Evolutionary conservation across 1,140 invertebrate species (phyloP), one percentile per base, ranked within the genome.

Genomic region (Aradophagus sp.): DNA sequence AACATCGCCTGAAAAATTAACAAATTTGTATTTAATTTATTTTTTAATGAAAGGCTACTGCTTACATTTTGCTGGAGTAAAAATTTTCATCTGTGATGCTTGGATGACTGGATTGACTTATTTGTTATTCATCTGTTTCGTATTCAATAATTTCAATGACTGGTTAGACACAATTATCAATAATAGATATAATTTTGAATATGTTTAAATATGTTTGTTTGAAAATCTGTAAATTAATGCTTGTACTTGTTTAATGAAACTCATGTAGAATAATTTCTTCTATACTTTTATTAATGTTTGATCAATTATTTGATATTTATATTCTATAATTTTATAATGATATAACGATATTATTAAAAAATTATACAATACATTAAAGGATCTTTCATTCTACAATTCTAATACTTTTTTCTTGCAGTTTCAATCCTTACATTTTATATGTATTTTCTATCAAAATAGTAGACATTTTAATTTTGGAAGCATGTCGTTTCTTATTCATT

Each of bases 41-140:
- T 12, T 65, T 14, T 1, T 31, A 3, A 50, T 71, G 34, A 71
- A 71, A 65, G 26, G 59, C 2, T 71, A 65, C 41, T 32, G 53
- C 15, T 17, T 71, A 10, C 59, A 71, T 23, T 71, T 50, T 44
- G 61, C 34, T 0, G 59, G 45, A 34, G 23, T 71, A 11, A 58
- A 63, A 39, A 56, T 80, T 32, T 74, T 80, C 5, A 71, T 38
- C 23, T 58, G 75, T 17, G 34, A 63, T 20, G 38, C 50, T 35
- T 82, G 80, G 79, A 52, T 68, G 11, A 76, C 71, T 26, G 79
- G 78, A 55, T 79, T 70, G 16, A 47, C 69, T 11, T 75, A 75
- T 27, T 66, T 81, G 26, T 36, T 82, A 10, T 83, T 82, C 19
- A 76, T 76, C 0, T 70, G 77, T 1, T 80, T 78, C 11, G 42